Conservation (phyloP, 1,140 invertebrate genomes). For the Argopecten irradians region DNA sequence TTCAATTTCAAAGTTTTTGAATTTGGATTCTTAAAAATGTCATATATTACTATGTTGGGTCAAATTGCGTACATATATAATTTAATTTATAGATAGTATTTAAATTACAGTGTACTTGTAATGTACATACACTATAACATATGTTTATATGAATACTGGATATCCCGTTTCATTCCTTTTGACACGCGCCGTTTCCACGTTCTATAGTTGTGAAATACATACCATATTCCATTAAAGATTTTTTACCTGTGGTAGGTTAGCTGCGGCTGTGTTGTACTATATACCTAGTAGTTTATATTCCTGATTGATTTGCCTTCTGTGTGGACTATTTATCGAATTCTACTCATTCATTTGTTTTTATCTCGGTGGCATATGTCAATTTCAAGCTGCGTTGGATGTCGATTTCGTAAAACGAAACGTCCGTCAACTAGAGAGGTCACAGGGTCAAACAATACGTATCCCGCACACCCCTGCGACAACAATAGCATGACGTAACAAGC, state of each 20-base stretch:
- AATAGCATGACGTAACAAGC: conserved; percentile 47
- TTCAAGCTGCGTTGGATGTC: not conserved
- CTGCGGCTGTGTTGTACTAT: not conserved
- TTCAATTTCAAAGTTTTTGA: conserved; percentile 18
- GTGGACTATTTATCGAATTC: not conserved
- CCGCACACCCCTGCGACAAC: conserved; percentile 37
- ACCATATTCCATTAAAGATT: not conserved
- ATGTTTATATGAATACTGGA: not conserved
- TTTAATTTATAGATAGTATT: not conserved
- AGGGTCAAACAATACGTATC: not conserved
- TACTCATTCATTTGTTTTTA: conserved; percentile 12
- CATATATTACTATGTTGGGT: not conserved
- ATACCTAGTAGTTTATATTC: not conserved
- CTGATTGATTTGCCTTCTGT: not conserved
- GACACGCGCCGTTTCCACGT: not conserved
- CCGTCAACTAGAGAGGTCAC: not conserved
- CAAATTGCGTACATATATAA: conserved; percentile 12
- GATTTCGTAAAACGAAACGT: conserved; percentile 17
- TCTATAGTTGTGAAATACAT: not conserved
- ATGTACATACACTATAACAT: not conserved
- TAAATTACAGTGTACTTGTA: not conserved
- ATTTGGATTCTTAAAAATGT: not conserved
- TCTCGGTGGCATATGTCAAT: not conserved
- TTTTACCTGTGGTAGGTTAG: not conserved
- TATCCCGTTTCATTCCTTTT: not conserved